Percentiles rank a stretch among this genome's conserved stretches.
Conservation (phyloP, 92 coral and sea anemone genomes). For the Chrysogorgia sp. region DNA sequence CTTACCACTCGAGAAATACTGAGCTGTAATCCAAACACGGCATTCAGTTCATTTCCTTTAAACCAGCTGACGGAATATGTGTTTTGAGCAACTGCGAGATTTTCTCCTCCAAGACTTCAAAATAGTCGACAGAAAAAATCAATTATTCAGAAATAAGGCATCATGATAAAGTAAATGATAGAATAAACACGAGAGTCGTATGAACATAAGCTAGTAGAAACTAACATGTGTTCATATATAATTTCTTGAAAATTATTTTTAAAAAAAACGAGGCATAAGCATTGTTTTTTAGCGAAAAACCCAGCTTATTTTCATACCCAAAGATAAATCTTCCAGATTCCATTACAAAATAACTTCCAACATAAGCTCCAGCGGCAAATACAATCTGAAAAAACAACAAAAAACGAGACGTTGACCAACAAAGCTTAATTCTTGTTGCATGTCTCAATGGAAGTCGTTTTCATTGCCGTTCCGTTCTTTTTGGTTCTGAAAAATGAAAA, state of each 20-base stretch:
- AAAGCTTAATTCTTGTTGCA: background rate
- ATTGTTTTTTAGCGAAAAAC: too few species aligned
- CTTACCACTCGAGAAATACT: conserved; percentile 97
- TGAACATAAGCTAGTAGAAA: too few species aligned
- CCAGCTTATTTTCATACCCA: conserved; percentile 67
- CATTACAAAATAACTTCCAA: conserved; percentile 69
- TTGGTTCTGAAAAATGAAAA: too few species aligned
- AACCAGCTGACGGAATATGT: conserved; percentile 93
- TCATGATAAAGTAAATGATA: too few species aligned
- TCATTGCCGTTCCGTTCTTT: too few species aligned
- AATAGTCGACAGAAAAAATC: background rate
- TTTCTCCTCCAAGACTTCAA: conserved; percentile 91
- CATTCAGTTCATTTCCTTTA: conserved; percentile 86
- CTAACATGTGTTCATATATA: too few species aligned
- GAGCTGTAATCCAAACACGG: conserved; percentile 95
- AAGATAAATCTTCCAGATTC: conserved; percentile 88
- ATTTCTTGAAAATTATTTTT: too few species aligned
- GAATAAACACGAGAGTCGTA: too few species aligned
- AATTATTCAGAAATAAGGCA: background rate
- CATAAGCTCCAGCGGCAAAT: conserved; percentile 89
- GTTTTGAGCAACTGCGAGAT: conserved; percentile 96
- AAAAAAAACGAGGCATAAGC: background rate
- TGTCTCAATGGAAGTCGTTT: too few species aligned
- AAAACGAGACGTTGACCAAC: background rate
- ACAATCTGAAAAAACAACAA: conserved; percentile 67